Percentiles rank a stretch among this genome's conserved stretches.
Evolutionary conservation across 2,797 vertebrate species (phyloP).

Genomic region (Chrosomus eos): DNA sequence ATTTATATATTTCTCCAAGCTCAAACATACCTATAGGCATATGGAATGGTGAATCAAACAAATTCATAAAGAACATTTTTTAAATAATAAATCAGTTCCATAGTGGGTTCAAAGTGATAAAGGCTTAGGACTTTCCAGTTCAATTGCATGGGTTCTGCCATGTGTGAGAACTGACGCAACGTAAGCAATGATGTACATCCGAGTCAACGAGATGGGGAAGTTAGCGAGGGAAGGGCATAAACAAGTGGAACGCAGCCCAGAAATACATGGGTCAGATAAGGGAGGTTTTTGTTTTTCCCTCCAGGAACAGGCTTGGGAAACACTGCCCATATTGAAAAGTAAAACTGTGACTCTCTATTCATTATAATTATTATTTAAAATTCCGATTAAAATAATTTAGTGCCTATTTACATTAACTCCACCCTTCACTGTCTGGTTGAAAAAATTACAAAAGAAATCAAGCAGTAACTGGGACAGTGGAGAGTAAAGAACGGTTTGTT

Average conservation of each 20-base stretch:
- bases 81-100: neutral
- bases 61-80: neutral
- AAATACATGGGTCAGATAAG: neutral
- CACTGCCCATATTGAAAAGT: neutral
- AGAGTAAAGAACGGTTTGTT: neutral
- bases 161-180: neutral
- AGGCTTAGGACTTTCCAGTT: neutral
- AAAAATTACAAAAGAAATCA: neutral
- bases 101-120: neutral
- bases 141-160: neutral
- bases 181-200: neutral
- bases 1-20: neutral
- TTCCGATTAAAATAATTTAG: neutral
- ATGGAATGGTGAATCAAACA: neutral
- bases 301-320: neutral
- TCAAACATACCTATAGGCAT: neutral
- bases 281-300: neutral
- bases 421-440: neutral
- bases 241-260: slow-evolving; percentile 14
- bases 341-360: neutral
- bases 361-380: neutral
- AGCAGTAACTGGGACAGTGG: neutral
- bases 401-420: neutral
- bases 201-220: neutral
- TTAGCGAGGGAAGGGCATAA: neutral